Evolutionary conservation across 2,888 invertebrate species (phyloP).

Genomic region (Cheilosia impressa): DNA sequence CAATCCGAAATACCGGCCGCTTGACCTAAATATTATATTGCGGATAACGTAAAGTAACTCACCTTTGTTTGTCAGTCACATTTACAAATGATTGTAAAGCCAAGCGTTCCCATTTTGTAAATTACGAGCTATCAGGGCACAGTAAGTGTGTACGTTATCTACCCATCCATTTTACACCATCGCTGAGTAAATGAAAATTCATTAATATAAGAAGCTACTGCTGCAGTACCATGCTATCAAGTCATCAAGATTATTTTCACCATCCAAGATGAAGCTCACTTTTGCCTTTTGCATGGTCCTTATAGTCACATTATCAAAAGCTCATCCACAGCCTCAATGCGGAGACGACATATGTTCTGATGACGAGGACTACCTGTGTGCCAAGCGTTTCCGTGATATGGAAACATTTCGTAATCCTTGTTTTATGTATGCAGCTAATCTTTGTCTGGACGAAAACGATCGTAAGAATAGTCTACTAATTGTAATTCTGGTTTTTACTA

Average conservation of each 20-base stretch:
- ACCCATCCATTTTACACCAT: background rate
- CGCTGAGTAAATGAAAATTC: background rate
- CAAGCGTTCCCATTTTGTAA: too few species aligned
- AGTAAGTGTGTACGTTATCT: too few species aligned
- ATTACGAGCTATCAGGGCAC: too few species aligned
- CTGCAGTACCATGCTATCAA: background rate
- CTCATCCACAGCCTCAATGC: background rate
- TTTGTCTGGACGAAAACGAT: background rate
- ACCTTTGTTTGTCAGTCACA: background rate
- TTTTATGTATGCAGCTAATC: background rate
- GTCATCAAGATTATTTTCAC: background rate
- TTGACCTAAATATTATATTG: too few species aligned
- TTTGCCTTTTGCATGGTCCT: background rate
- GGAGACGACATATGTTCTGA: background rate
- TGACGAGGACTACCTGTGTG: background rate
- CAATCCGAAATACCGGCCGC: too few species aligned
- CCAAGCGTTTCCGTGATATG: background rate
- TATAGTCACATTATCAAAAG: background rate
- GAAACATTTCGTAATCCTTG: conserved; percentile 9
- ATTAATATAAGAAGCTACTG: background rate
- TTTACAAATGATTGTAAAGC: background rate
- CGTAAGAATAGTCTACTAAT: background rate
- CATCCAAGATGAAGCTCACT: background rate
- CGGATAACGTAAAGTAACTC: too few species aligned
- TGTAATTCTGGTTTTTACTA: background rate